phyloP scores from a whole-genome alignment of 1,140 invertebrate genomes.

The Drosophila dunni region DNA sequence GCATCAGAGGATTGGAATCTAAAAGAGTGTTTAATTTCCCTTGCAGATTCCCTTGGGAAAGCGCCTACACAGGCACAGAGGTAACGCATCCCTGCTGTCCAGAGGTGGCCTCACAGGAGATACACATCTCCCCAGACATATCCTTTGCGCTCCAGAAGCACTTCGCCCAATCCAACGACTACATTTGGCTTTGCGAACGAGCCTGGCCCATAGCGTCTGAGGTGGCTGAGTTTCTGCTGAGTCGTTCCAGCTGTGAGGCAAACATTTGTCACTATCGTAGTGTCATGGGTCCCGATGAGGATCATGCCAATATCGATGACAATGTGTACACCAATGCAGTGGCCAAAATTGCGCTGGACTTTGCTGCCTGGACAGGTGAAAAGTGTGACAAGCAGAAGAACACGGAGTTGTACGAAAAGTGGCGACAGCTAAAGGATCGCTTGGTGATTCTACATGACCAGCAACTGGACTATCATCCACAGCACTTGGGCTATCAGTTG shows the following conservation, averaged over 20 bases:
- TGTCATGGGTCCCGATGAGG: slow-evolving; percentile 87
- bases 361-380: slow-evolving; percentile 77
- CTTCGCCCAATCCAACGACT: slow-evolving; percentile 85
- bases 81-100: slow-evolving; percentile 87
- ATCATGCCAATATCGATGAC: slow-evolving; percentile 86
- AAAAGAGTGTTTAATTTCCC: neutral
- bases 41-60: slow-evolving; percentile 86
- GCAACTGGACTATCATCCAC: slow-evolving; percentile 86
- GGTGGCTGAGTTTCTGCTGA: slow-evolving; percentile 86
- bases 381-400: slow-evolving; percentile 47
- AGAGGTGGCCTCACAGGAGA: slow-evolving; percentile 86
- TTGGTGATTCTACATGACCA: slow-evolving; percentile 85
- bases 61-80: slow-evolving; percentile 86
- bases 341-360: slow-evolving; percentile 86
- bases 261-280: slow-evolving; percentile 74
- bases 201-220: slow-evolving; percentile 86
- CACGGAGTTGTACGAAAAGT: slow-evolving; percentile 54
- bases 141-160: slow-evolving; percentile 86
- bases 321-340: slow-evolving; percentile 87
- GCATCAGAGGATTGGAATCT: no score
- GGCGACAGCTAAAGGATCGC: slow-evolving; percentile 85
- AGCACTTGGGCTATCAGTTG: slow-evolving; percentile 85
- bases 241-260: slow-evolving; percentile 85
- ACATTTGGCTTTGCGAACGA: slow-evolving; percentile 83
- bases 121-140: slow-evolving; percentile 86